Base-by-base conservation (phyloP, 1,140 invertebrate species). In the Diuraphis noxia region DNA sequence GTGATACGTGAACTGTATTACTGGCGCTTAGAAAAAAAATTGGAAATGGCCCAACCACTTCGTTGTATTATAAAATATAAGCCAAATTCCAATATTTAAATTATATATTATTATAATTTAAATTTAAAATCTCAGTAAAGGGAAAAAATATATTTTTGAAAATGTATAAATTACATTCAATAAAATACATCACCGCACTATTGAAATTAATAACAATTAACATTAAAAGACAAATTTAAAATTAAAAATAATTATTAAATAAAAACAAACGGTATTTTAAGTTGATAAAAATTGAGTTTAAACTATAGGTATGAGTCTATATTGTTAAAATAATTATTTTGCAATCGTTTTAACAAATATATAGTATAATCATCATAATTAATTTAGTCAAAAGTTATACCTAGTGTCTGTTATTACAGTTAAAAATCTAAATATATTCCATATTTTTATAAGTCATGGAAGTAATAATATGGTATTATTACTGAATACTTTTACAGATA, bases 1-100 rank as follows among this genome's bases (percentile, higher is more conserved):
- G n/a, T 82, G 23, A 81, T 40, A 82, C 25, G 46, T 43, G 46
- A 52, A 86, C 34, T 34, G 25, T 52, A 10, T 86, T 38, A 52
- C 85, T 0, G 46, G 84, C 84, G 84, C 84, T 41, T 86, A 49
- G 36, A 86, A 86, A 85, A 46, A 86, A 86, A 86, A 49, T 52
- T 86, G 46, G 17, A 86, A 86, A 49, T 36, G 10, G 84, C 43
- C 84, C 43, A 49, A 86, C 7, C 19, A 34, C n/a, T 36, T 46
- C n/a, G 17, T 43, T 19, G 8, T 86, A 17, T n/a, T 8, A 41
- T 13, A 40, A 40, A 38, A 40, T 38, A 30, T 30, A 25, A 23
- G 9, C 23, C 38, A 81, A 40, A 81, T 38, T 81, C 4, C 25
- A 40, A 81, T 40, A 40, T 25, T 40, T 81, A 23, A 81, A 81